phyloP scores from a whole-genome alignment of 1,140 invertebrate genomes.

The Drosophila albomicans region DNA sequence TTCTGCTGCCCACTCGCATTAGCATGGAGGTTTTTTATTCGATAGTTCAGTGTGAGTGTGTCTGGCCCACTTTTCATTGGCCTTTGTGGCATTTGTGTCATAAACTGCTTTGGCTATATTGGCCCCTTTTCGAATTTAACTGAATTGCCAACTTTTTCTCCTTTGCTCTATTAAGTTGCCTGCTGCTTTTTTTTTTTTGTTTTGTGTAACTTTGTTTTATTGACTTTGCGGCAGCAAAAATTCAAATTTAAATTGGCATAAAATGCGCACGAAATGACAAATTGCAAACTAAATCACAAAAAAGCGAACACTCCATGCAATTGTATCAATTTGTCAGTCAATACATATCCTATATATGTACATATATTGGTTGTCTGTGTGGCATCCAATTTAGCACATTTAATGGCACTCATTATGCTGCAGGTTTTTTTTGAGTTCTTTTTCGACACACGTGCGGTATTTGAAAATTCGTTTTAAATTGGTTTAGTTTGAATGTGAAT shows the following conservation, averaged over 20 bases:
- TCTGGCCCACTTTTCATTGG: slow-evolving; percentile 34
- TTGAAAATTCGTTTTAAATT: slow-evolving; percentile 69
- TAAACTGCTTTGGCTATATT: slow-evolving; percentile 53
- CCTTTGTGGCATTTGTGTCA: slow-evolving; percentile 52
- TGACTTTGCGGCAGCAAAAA: slow-evolving; percentile 54
- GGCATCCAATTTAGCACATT: slow-evolving; percentile 44
- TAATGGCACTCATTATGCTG: slow-evolving; percentile 65
- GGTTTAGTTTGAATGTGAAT: slow-evolving; percentile 50
- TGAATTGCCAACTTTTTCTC: slow-evolving; percentile 36
- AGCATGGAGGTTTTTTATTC: slow-evolving; percentile 17
- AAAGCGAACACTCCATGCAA: slow-evolving; percentile 41
- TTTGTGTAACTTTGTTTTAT: slow-evolving; percentile 61
- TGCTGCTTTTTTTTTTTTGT: not conserved
- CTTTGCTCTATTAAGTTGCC: slow-evolving; percentile 32
- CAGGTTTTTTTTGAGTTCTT: slow-evolving; percentile 47
- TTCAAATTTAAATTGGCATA: slow-evolving; percentile 58
- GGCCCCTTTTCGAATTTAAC: slow-evolving; percentile 29
- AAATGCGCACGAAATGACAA: slow-evolving; percentile 70
- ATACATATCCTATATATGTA: not conserved
- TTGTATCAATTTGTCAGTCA: slow-evolving; percentile 44
- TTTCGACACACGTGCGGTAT: slow-evolving; percentile 31
- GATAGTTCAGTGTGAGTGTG: not conserved
- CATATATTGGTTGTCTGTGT: not conserved
- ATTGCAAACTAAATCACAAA: slow-evolving; percentile 62
- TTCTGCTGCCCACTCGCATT: slow-evolving; percentile 14